Percentiles rank a stretch among this genome's conserved stretches.
phyloP scores from a whole-genome alignment of 92 coral and sea anemone species.

The Phymanthus crucifer region DNA sequence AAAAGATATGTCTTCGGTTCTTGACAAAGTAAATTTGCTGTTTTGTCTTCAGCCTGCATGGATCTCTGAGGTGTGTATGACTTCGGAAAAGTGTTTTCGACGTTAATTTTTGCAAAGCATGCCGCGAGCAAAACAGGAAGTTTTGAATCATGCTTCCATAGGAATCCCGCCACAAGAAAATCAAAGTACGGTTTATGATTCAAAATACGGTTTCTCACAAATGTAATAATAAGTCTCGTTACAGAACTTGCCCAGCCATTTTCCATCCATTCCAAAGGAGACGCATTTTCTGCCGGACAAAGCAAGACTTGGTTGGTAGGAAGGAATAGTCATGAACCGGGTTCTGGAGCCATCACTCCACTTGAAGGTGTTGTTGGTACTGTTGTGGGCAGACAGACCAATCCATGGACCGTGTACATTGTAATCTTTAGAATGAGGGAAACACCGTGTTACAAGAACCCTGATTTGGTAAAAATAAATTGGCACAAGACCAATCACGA shows the following conservation, averaged over 20 bases:
- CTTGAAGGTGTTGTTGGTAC: background rate
- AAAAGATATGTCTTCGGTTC: too few species aligned
- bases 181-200: too few species aligned
- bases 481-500: too few species aligned
- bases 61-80: too few species aligned
- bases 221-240: background rate
- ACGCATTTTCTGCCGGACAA: background rate
- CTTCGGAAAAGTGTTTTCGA: too few species aligned
- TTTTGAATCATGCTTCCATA: too few species aligned
- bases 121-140: too few species aligned
- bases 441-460: too few species aligned
- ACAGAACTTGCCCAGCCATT: background rate
- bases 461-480: background rate
- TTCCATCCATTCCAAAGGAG: background rate
- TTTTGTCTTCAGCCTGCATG: too few species aligned
- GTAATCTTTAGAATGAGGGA: background rate
- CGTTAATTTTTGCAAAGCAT: too few species aligned
- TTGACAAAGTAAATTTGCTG: too few species aligned
- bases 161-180: too few species aligned
- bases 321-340: constrained; percentile 1
- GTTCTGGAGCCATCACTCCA: constrained; percentile 18
- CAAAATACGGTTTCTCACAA: background rate
- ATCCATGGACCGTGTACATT: background rate
- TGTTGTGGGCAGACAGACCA: background rate
- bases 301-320: background rate